These are phyloP conservation scores for Miniopterus natalensis DNA, from an alignment of 2,113 vertebrate species.

Conservation along the genomic window DNA sequence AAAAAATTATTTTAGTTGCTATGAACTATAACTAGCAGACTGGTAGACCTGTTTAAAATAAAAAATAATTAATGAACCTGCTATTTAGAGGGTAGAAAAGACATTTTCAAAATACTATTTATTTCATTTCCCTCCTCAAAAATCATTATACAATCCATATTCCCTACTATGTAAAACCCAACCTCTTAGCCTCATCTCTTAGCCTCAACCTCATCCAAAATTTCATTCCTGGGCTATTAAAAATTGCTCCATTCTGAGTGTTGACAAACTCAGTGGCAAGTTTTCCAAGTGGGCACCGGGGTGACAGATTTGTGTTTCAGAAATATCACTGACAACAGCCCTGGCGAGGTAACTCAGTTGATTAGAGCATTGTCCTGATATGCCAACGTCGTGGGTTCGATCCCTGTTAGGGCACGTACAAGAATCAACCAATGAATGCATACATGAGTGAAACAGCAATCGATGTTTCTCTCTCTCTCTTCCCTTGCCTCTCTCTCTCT, in stretches of 20 bases:
- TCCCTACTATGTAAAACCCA: neutral
- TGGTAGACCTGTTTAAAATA: neutral
- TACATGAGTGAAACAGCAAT: neutral
- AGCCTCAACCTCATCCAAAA: too few species aligned
- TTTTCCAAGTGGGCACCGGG: neutral
- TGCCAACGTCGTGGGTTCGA: neutral
- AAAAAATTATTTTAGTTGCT: neutral
- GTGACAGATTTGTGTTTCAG: constrained; percentile 7
- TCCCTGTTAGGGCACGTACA: neutral
- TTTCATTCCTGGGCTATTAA: neutral
- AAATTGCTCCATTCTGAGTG: neutral
- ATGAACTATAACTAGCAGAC: neutral
- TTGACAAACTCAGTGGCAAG: constrained; percentile 10
- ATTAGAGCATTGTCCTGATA: neutral
- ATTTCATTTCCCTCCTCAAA: neutral
- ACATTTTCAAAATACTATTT: neutral
- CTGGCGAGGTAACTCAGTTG: neutral
- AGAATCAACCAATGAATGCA: neutral
- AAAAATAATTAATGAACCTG: neutral
- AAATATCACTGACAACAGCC: neutral
- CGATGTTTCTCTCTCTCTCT: neutral
- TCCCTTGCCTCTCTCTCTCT: neutral
- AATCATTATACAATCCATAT: neutral
- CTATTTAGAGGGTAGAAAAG: neutral
- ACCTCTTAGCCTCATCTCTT: neutral